A percentile compares a stretch with the other conserved stretches of the same genome.
phyloP scores from a whole-genome alignment of 2,113 vertebrate species.

The Craseonycteris thonglongyai region DNA sequence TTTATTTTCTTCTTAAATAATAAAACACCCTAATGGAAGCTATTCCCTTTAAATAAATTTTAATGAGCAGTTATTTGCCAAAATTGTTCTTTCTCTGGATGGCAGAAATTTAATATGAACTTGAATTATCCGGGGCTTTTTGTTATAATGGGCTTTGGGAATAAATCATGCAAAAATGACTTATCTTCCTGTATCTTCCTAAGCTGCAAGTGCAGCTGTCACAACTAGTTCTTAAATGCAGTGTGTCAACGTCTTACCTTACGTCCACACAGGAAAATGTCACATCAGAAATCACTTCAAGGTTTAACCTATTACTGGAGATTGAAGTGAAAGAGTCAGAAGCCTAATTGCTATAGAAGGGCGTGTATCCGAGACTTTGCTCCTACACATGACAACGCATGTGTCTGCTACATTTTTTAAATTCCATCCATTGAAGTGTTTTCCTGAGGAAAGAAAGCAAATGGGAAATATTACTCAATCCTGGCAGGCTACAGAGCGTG shows the following conservation, averaged over 20 bases:
- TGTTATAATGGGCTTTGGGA: conserved; percentile 36
- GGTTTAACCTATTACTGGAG: conserved; percentile 14
- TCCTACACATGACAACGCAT: not conserved
- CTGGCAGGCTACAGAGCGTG: not conserved
- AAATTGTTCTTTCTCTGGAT: conserved; percentile 60
- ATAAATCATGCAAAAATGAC: conserved; percentile 46
- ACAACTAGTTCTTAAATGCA: conserved; percentile 31
- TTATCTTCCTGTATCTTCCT: conserved; percentile 12
- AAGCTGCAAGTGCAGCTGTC: not conserved
- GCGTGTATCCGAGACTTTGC: not conserved
- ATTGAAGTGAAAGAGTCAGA: conserved; percentile 3
- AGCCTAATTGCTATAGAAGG: not conserved
- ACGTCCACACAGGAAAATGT: not conserved
- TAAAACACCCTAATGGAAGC: conserved; percentile 61
- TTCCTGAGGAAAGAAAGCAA: not conserved
- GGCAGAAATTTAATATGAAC: conserved; percentile 59
- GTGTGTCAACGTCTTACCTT: not conserved
- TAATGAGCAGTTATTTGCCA: conserved; percentile 68
- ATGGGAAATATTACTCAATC: not conserved
- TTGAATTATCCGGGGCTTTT: conserved; percentile 38
- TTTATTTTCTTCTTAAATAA: conserved; percentile 71
- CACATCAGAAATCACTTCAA: conserved; percentile 33
- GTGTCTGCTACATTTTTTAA: not conserved
- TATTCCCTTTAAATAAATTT: conserved; percentile 70
- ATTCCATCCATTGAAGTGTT: not conserved